Base-by-base conservation (phyloP, 2,113 vertebrate species). In the Ophthalmotilapia sp. region DNA sequence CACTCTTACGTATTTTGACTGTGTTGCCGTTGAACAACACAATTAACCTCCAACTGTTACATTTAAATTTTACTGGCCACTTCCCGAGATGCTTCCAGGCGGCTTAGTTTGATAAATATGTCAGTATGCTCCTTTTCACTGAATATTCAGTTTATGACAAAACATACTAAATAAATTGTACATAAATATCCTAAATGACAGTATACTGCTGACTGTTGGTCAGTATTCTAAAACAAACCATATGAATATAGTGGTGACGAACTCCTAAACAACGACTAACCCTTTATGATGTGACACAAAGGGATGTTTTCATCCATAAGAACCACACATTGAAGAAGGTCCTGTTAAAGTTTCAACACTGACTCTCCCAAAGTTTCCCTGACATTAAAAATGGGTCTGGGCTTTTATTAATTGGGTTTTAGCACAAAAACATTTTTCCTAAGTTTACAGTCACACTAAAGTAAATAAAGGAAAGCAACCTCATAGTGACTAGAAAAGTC, bases 31-130 rank as follows among this genome's bases (percentile, higher is more conserved):
- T 65, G 11, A 85, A 87, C 62, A 60, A 88, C 40, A 85, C 65
- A 92, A 91, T 92, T 93, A 91, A 91, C 88, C 90, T 91, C 85
- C 54, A 82, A 86, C 82, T 83, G 79, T 53, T 84, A 51, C 51
- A 79, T 3, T 53, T 45, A 84, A 90, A 82, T 82, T 26, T 84
- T 21, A 58, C 83, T 85, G 87, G 86, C 33, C 83, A 58, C 23
- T 81, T 86, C 80, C 58, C 86, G 21, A 33, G 70, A 82, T 81
- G 68, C 88, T 91, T 56, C 45, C 7, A 65, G 90, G 85, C 38
- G 9, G 65, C 83, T 75, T 45, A 15, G 7, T 11, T 38, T 54
- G 29, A 38, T 53, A 38, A 83, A 81, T 73, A 86, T 38, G 26
- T 81, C 14, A 10, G 26, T 73, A 79, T 51, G 8, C 9, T 54